These are phyloP conservation scores for Stigmatopora argus DNA, from an alignment of 2,113 vertebrate genomes.

Conservation along the genomic window DNA sequence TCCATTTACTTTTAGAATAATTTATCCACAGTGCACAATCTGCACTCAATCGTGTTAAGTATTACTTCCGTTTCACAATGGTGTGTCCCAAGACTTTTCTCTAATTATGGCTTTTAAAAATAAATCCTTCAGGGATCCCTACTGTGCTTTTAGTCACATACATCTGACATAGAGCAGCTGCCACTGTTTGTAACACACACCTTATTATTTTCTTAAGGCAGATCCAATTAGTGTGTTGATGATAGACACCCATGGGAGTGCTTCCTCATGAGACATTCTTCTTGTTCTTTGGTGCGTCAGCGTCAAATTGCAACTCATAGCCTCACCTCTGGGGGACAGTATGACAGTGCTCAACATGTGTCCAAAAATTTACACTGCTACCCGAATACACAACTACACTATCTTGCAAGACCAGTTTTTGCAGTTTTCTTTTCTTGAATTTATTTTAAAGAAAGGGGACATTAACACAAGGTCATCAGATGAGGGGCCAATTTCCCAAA, in stretches of 20 bases:
- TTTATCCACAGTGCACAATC: neutral
- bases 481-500: slow-evolving; percentile 28
- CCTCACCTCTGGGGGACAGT: slow-evolving; percentile 65
- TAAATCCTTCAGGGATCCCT: neutral
- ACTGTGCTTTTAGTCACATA: slow-evolving; percentile 26
- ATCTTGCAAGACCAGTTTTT: slow-evolving; percentile 34
- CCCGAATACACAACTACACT: slow-evolving; percentile 29
- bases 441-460: slow-evolving; percentile 11
- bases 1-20: neutral
- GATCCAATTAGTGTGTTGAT: slow-evolving; percentile 58
- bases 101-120: neutral
- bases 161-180: slow-evolving; percentile 41
- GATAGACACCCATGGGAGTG: slow-evolving; percentile 50
- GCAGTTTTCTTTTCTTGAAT: slow-evolving; percentile 18
- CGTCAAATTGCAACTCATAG: slow-evolving; percentile 36
- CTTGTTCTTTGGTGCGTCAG: slow-evolving; percentile 50
- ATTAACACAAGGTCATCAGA: slow-evolving; percentile 47
- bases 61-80: neutral
- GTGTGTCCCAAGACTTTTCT: neutral
- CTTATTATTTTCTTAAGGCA: slow-evolving; percentile 20
- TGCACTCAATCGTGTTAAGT: neutral
- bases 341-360: slow-evolving; percentile 41
- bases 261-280: slow-evolving; percentile 43
- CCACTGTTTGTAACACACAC: slow-evolving; percentile 5
- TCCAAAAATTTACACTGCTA: slow-evolving; percentile 18